Evolutionary conservation across 2,888 invertebrate species (phyloP).

Genomic region (Tipula lateralis): DNA sequence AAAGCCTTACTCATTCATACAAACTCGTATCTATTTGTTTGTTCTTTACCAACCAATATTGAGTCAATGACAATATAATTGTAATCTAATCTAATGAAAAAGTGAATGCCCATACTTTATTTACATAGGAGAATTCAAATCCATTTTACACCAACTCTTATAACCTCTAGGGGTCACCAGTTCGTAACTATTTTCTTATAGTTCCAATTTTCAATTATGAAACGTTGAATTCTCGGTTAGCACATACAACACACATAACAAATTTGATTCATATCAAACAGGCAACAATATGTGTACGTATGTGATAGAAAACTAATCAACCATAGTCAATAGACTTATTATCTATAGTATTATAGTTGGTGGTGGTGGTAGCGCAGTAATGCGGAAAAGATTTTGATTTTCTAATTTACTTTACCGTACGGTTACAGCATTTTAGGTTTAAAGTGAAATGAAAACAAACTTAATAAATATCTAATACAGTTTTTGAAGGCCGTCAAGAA

Average conservation of each 20-base stretch:
- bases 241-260: background rate
- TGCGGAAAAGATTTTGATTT: background rate
- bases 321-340: background rate
- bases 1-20: no score
- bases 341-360: background rate
- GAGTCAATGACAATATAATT: no score
- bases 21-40: no score
- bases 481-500: conserved; percentile 15
- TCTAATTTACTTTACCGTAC: background rate
- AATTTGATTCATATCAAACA: background rate
- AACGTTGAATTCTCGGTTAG: background rate
- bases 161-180: background rate
- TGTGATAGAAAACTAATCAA: background rate
- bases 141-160: no score
- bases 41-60: no score
- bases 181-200: background rate
- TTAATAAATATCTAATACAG: background rate
- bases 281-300: background rate
- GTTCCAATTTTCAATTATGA: background rate
- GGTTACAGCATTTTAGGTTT: background rate
- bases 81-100: no score
- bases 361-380: background rate
- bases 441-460: background rate
- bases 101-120: no score
- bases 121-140: no score